These are phyloP conservation scores for Anorthoa munda DNA, from an alignment of 2,888 invertebrate species.

Conservation along the genomic window DNA sequence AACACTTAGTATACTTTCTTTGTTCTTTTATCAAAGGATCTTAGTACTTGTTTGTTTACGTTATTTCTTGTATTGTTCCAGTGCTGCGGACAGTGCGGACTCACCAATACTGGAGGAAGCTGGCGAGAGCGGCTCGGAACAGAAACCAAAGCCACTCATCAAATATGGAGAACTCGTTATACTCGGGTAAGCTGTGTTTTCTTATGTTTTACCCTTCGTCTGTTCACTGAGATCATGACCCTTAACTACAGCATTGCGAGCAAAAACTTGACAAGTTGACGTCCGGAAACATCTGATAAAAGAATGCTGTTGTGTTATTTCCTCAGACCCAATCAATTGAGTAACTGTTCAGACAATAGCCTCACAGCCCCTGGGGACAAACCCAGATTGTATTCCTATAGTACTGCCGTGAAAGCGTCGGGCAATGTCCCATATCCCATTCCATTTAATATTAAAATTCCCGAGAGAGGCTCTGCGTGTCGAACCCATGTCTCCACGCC, in stretches of 20 bases:
- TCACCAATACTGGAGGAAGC: conserved; percentile 95
- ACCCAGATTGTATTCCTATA: conserved; percentile 30
- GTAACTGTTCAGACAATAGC: conserved; percentile 31
- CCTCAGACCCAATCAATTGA: conserved; percentile 21
- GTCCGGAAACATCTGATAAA: neutral
- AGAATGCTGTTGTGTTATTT: conserved; percentile 32
- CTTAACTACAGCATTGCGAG: neutral
- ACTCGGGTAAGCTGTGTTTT: conserved; percentile 93
- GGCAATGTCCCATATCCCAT: conserved; percentile 36
- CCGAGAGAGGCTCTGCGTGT: conserved; percentile 39
- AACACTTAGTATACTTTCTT: conserved; percentile 23
- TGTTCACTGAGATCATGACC: neutral
- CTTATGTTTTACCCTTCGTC: conserved; percentile 24
- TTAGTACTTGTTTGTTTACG: conserved; percentile 16
- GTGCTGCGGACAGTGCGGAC: conserved; percentile 92
- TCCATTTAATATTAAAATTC: conserved; percentile 50
- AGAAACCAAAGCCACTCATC: conserved; percentile 94
- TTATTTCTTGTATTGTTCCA: conserved; percentile 74
- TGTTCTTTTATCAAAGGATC: conserved; percentile 23
- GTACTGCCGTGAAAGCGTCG: conserved; percentile 17
- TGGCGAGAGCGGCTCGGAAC: conserved; percentile 94
- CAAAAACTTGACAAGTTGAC: conserved; percentile 7
- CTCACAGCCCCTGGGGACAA: conserved; percentile 18
- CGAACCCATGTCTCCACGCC: conserved; percentile 40
- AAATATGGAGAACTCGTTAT: conserved; percentile 98